Evolutionary conservation across 2,113 vertebrate genomes (phyloP).

Genomic region (Lamprologus lemairii): DNA sequence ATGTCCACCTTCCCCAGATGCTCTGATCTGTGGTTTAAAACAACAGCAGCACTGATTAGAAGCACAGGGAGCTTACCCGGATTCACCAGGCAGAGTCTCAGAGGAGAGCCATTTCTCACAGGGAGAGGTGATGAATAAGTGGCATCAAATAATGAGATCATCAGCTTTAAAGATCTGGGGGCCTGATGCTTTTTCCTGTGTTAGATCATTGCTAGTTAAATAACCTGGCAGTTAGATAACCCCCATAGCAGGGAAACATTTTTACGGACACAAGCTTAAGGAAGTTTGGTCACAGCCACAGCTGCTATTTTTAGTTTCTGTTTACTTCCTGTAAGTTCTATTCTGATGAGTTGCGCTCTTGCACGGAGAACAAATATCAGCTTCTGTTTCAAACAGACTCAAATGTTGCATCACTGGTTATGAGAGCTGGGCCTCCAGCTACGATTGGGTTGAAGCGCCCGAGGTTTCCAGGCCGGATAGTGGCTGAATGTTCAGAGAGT

Average conservation of each 20-base stretch:
- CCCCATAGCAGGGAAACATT: not conserved
- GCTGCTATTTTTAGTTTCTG: not conserved
- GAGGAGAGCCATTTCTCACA: not conserved
- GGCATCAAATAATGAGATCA: not conserved
- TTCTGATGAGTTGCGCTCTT: not conserved
- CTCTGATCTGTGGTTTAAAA: not conserved
- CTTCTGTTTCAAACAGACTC: not conserved
- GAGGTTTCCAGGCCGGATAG: not conserved
- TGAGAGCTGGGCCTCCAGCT: not conserved
- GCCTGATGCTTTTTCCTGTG: not conserved
- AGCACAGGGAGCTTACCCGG: not conserved
- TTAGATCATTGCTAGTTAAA: not conserved
- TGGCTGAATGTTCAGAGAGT: not conserved
- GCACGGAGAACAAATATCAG: not conserved
- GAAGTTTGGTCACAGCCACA: not conserved
- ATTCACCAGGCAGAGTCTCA: not conserved
- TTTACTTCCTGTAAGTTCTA: not conserved
- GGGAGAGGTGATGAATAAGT: not conserved
- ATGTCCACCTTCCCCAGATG: conserved; percentile 5
- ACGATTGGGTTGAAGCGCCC: not conserved
- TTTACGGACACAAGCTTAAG: not conserved
- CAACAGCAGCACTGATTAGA: not conserved
- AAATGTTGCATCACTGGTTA: not conserved
- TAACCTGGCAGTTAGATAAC: not conserved
- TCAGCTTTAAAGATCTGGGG: not conserved